Percentiles rank a stretch among this genome's conserved stretches.
These are phyloP conservation scores for Peromyscus polionotus DNA, from an alignment of 2,113 vertebrate genomes.

Conservation along the genomic window DNA sequence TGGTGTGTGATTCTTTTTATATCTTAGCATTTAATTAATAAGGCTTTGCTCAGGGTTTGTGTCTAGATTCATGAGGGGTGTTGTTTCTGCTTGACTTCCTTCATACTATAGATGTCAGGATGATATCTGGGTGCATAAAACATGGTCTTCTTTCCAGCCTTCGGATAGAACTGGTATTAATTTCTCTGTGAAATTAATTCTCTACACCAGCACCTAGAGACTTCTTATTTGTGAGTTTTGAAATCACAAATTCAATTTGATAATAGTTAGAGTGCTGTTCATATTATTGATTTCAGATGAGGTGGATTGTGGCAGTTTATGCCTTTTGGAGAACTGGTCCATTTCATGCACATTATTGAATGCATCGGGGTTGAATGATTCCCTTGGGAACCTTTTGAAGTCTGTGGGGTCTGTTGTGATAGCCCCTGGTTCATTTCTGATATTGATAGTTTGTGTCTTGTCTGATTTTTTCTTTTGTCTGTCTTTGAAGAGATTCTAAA, in stretches of 20 bases:
- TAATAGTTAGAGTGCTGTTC: not conserved
- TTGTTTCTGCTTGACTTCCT: not conserved
- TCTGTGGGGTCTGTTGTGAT: not conserved
- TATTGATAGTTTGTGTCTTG: not conserved
- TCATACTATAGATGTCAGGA: not conserved
- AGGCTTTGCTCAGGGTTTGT: not conserved
- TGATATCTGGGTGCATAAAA: not conserved
- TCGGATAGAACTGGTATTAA: not conserved
- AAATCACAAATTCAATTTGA: constrained; percentile 12
- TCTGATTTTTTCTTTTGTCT: constrained; percentile 7
- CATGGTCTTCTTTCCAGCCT: not conserved
- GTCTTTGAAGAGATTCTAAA: constrained; percentile 48
- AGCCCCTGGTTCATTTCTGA: not conserved
- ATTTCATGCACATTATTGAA: not conserved
- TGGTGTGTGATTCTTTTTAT: not conserved
- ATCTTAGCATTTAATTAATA: not conserved
- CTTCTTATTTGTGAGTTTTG: not conserved
- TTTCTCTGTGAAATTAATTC: constrained; percentile 32
- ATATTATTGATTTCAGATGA: not conserved
- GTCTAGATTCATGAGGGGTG: not conserved
- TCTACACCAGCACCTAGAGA: not conserved
- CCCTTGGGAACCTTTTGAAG: not conserved
- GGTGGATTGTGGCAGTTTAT: not conserved
- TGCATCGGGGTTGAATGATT: not conserved
- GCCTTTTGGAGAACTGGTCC: not conserved